Conservation (phyloP, 2,888 invertebrate genomes). For the Dioctria linearis region DNA sequence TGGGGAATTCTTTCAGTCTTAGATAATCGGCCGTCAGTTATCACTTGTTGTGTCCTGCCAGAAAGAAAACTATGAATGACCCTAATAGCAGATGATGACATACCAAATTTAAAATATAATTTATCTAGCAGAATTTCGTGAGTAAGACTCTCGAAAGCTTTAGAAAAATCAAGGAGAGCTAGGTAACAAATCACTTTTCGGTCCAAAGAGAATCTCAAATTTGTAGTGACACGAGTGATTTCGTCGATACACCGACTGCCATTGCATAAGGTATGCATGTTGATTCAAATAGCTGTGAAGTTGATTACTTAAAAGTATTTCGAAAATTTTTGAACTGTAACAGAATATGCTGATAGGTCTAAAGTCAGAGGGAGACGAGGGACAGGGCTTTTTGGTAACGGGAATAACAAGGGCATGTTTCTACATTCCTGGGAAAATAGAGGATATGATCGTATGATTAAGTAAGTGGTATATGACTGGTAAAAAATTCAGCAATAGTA, state of each 20-base stretch:
- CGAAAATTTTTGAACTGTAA: not conserved
- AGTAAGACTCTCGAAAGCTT: not conserved
- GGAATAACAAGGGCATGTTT: not conserved
- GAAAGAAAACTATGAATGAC: not conserved
- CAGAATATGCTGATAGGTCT: not conserved
- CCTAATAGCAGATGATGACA: not conserved
- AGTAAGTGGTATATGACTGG: not conserved
- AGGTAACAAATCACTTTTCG: not conserved
- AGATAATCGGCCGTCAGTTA: not conserved
- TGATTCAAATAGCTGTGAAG: not conserved
- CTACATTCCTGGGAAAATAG: not conserved
- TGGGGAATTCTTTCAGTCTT: not conserved
- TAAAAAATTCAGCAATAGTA: not conserved
- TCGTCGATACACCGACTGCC: not conserved
- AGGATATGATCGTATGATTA: not conserved
- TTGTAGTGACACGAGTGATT: not conserved
- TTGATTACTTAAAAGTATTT: not conserved
- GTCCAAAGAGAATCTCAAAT: not conserved
- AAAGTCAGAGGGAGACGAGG: not conserved
- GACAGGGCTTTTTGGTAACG: not conserved
- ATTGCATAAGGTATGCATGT: slow-evolving; percentile 5
- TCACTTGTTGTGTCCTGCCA: not conserved
- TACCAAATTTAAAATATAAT: not conserved
- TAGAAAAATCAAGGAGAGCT: not conserved
- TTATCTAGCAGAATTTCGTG: not conserved